These are phyloP conservation scores for Halesus radiatus DNA, from an alignment of 1,140 invertebrate genomes.

Conservation along the genomic window DNA sequence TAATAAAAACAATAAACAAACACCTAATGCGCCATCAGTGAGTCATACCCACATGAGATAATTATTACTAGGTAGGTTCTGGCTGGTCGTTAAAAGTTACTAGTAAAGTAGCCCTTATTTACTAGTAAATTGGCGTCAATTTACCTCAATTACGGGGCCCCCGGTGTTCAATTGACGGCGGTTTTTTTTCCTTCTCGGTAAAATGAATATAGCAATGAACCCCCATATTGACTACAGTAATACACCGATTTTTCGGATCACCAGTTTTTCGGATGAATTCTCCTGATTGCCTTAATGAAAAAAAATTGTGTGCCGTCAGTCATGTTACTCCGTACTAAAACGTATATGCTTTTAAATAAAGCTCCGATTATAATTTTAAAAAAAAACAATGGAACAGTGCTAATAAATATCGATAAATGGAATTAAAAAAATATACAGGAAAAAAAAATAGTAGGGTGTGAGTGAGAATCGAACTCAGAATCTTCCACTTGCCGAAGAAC, in stretches of 20 bases:
- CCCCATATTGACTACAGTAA: constrained; percentile 9
- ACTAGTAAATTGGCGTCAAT: constrained; percentile 56
- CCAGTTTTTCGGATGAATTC: too few species aligned
- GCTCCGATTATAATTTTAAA: too few species aligned
- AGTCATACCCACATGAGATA: constrained; percentile 53
- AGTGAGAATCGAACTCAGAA: too few species aligned
- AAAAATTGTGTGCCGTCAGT: too few species aligned
- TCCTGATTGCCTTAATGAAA: too few species aligned
- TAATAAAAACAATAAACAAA: constrained; percentile 43
- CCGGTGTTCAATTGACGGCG: constrained; percentile 53
- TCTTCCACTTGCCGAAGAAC: too few species aligned
- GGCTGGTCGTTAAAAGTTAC: constrained; percentile 36
- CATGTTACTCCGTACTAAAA: too few species aligned
- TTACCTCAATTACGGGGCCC: constrained; percentile 58
- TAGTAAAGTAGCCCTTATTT: constrained; percentile 52
- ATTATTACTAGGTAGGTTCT: constrained; percentile 7
- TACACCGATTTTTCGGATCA: not conserved
- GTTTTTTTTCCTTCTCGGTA: constrained; percentile 51
- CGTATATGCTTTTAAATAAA: too few species aligned
- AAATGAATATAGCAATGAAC: constrained; percentile 53
- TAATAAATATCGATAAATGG: too few species aligned
- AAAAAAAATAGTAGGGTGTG: too few species aligned
- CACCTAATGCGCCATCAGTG: constrained; percentile 35
- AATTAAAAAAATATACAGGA: too few species aligned
- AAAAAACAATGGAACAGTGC: too few species aligned